A percentile compares a stretch with the other conserved stretches of the same genome.
Conservation (phyloP, 2,888 invertebrate species). For the Caenorhabditis sp. region DNA sequence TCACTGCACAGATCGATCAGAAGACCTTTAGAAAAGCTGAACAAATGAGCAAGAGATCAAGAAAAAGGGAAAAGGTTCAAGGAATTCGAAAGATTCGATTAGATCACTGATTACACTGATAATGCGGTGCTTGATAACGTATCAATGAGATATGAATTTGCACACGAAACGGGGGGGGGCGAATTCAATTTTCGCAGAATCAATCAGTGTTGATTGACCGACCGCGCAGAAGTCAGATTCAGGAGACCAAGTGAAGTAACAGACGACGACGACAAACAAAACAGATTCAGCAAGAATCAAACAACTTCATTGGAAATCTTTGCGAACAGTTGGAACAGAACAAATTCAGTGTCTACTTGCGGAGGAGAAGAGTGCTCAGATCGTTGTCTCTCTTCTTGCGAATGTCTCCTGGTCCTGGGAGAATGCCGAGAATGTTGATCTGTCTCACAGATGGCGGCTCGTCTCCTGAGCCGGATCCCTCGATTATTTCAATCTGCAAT, state of each 20-base stretch:
- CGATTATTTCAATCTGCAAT: slow-evolving; percentile 21
- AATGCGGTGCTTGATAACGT: not conserved
- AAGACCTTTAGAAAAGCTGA: slow-evolving; percentile 4
- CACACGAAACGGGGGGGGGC: no score
- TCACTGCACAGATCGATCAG: slow-evolving; percentile 30
- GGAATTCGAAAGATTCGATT: no score
- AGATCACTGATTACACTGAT: no score
- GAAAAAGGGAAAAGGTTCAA: not conserved
- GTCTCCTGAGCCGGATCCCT: slow-evolving; percentile 36
- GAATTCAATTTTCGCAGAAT: no score
- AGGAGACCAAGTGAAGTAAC: no score
- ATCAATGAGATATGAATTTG: not conserved
- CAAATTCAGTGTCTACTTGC: slow-evolving; percentile 25
- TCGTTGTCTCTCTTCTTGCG: slow-evolving; percentile 45
- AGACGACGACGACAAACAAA: no score
- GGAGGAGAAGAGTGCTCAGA: slow-evolving; percentile 12
- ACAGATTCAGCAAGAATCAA: not conserved
- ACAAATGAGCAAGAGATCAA: not conserved
- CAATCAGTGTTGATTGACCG: no score
- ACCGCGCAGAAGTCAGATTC: no score
- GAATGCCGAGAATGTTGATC: slow-evolving; percentile 31
- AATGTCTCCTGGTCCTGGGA: slow-evolving; percentile 46
- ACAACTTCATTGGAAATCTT: not conserved
- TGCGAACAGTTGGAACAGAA: not conserved
- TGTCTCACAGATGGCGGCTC: slow-evolving; percentile 13